Evolutionary conservation across 2,888 invertebrate genomes (phyloP), one percentile per base, ranked within the genome.

Genomic region (Synanthedon andrenaeformis): DNA sequence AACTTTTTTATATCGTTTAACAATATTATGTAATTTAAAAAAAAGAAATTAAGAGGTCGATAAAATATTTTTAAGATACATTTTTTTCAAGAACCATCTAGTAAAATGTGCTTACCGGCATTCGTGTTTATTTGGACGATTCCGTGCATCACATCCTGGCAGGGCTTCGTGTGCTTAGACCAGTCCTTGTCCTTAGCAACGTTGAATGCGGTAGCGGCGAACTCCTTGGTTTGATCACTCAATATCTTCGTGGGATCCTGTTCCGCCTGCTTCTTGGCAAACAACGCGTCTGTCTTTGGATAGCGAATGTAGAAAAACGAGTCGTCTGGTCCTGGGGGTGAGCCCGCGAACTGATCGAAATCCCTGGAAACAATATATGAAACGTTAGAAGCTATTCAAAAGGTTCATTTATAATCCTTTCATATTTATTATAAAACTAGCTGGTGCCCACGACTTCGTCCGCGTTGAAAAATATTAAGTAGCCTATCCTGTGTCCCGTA

Each of bases 271-370:
- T 71, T 56, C 55, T 79, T 77, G 13, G 79, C 78, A 55, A 84
- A 80, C 50, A 86, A 56, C n/a, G 63, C 70, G 41, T 85, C 79
- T 6, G 81, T 68, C 64, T 78, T 88, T 12, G 90, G 91, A 70
- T 93, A 93, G 52, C 91, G 89, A 62, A 92, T 90, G 71, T 90
- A 90, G 74, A 92, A 91, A 72, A 93, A 93, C 53, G 90, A 91
- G 67, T 94, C 93, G 74, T 93, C 93, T 49, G 92, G 90, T 28
- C 92, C 90, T 2, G 94, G 93, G 17, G 94, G 94, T 14, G 94
- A 93, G 61, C 72, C 70, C 41, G 86, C 76, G 58, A 88, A 88
- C 41, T 82, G 80, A 59, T 88, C 87, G 59, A 82, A 88, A 52
- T 86, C 88, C 64, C 88, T 88, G 80, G 45, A 61, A 63, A 70